Evolutionary conservation across 1,140 invertebrate genomes (phyloP).

Genomic region (Bombyx mandarina): DNA sequence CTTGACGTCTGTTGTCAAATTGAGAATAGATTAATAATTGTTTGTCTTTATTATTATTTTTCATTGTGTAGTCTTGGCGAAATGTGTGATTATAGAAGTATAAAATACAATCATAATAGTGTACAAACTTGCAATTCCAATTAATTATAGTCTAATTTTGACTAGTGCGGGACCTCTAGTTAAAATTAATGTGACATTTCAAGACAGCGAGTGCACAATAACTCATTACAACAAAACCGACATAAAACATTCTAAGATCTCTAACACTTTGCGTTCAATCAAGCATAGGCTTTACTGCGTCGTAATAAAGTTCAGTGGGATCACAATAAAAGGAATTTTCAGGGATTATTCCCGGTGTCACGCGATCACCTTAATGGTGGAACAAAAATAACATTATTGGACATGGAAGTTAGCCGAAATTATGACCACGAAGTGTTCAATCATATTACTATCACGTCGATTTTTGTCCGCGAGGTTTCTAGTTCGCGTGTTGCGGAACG

Average conservation of each 20-base stretch:
- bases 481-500: slow-evolving; percentile 6
- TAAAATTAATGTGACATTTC: slow-evolving; percentile 2
- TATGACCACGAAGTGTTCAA: slow-evolving; percentile 25
- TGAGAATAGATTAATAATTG: too few relatives aligned
- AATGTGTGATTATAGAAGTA: too few relatives aligned
- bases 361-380: slow-evolving; percentile 28
- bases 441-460: slow-evolving; percentile 27
- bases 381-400: slow-evolving; percentile 35
- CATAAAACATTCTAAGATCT: neutral
- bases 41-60: too few relatives aligned
- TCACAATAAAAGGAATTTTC: neutral
- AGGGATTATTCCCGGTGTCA: slow-evolving; percentile 16
- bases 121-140: too few relatives aligned
- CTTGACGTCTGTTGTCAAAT: too few relatives aligned
- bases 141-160: too few relatives aligned
- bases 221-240: neutral
- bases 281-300: too few relatives aligned
- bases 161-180: too few relatives aligned
- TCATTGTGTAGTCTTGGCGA: too few relatives aligned
- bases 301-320: neutral
- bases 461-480: slow-evolving; percentile 18
- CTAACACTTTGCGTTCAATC: too few relatives aligned
- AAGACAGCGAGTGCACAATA: slow-evolving; percentile 2
- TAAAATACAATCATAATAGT: too few relatives aligned
- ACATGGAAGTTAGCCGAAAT: slow-evolving; percentile 21